Evolutionary conservation across 2,797 vertebrate species (phyloP).

Genomic region (Schizopygopsis malacanthus): DNA sequence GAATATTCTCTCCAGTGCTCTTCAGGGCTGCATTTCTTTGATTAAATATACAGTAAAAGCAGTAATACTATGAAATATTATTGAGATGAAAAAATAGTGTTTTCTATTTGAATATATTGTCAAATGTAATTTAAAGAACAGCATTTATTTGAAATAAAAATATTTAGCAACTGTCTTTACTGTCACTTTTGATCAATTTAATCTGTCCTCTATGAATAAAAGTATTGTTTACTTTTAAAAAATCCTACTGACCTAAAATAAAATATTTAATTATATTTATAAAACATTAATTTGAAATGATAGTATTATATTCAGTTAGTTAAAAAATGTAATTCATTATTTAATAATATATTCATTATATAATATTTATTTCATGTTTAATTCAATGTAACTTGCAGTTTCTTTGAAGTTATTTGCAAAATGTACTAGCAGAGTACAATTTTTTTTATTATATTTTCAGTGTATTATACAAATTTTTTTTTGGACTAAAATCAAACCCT

Average conservation of each 20-base stretch:
- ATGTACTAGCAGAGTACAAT: not conserved
- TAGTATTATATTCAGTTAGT: not conserved
- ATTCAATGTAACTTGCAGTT: not conserved
- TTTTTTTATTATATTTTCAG: too few species aligned
- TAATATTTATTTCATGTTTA: not conserved
- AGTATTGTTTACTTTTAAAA: not conserved
- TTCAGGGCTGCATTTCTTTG: not conserved
- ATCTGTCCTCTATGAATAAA: not conserved
- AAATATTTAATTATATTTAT: not conserved
- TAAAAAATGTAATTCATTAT: not conserved
- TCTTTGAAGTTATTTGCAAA: not conserved
- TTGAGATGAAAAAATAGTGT: rapidly evolving
- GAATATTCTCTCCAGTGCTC: not conserved
- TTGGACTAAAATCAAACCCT: too few species aligned
- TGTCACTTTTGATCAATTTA: not conserved
- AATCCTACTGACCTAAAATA: not conserved
- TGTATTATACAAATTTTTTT: not conserved
- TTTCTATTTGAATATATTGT: not conserved
- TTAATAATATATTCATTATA: not conserved
- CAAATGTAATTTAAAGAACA: not conserved
- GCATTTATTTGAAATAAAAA: not conserved
- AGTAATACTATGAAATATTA: not conserved
- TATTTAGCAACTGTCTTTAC: not conserved
- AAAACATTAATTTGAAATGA: not conserved
- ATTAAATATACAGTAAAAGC: not conserved